phyloP scores from a whole-genome alignment of 2,797 vertebrate genomes.

The Enteromius treurensis region DNA sequence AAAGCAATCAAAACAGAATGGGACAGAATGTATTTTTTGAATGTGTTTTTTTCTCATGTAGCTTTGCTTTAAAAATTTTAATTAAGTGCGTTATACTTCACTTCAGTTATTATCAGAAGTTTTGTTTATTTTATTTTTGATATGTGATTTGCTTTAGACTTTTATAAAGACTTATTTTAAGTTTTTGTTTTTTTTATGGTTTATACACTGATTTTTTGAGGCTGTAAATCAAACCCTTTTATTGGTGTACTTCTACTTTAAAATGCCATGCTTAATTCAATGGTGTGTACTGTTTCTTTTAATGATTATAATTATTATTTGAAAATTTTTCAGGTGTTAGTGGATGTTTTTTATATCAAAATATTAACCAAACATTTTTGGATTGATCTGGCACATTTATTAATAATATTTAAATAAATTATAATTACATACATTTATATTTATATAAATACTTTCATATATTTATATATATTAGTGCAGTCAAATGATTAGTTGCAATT shows the following conservation, averaged over 20 bases:
- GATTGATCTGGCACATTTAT: neutral
- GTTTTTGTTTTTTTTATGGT: neutral
- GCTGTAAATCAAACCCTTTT: neutral
- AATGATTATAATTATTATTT: neutral
- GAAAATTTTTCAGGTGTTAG: neutral
- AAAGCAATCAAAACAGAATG: conserved; percentile 48
- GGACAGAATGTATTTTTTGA: conserved; percentile 60
- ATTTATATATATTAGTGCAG: too few species aligned
- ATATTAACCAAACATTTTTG: neutral
- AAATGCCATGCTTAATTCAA: neutral
- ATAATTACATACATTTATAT: neutral
- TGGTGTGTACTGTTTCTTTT: neutral
- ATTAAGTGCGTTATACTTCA: neutral
- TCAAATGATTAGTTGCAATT: too few species aligned
- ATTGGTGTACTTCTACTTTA: neutral
- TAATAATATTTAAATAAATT: neutral
- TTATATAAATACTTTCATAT: neutral
- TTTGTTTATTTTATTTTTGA: neutral
- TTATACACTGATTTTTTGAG: neutral
- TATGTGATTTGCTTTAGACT: neutral
- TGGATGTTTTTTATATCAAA: neutral
- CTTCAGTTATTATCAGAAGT: neutral
- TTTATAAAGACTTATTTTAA: neutral
- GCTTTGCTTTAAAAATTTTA: neutral
- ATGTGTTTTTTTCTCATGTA: neutral